Base-by-base conservation (phyloP, 1,140 invertebrate species). In the Micrasema longulum region DNA sequence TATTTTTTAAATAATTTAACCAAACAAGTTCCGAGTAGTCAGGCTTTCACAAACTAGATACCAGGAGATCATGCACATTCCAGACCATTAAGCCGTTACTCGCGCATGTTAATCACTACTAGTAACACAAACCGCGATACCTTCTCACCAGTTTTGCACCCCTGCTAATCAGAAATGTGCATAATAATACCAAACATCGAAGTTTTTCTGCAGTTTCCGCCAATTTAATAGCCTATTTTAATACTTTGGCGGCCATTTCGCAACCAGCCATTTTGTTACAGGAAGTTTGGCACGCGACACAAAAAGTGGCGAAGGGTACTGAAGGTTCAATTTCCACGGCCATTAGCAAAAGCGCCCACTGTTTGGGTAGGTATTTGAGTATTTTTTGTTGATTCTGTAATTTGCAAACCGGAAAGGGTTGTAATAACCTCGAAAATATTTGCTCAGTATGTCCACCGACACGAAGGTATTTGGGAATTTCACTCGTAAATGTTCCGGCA, bases 361-460 rank as follows among this genome's bases (percentile, higher is more conserved):
- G 12, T 60, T 38, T 20, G 18, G 16, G 20, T 60, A 20, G 31
- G 31, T 38, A 31, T 16, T 36, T 16, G 35, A 38, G 14, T 20
- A 12, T 60, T 60, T 60, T 60, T 60, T 60, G 55, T 60, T 60
- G 35, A 60, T 60, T 60, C 38, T 60, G 55, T 60, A 60, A 60
- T 60, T 60, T 60, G 55, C 35, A 60, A 38, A 16, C 31, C 16
- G 55, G 35, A 18, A 60, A 60, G 35, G 55, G 55, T 41, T 22
- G 55, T 38, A 38, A 60, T 60, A 38, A 60, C 35, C 55, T 38
- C 31, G 35, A 60, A 60, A 36, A 31, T 14, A 60, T 41, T 36
- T 41, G n/a, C 2, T 12, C 6, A 11, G 14, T 20, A 31, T 14
- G 20, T 20, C 14, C 18, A 31, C 26, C 26, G 26, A 31, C 26